These are phyloP conservation scores for Lates japonicus DNA, from an alignment of 2,797 vertebrate genomes.

Conservation along the genomic window DNA sequence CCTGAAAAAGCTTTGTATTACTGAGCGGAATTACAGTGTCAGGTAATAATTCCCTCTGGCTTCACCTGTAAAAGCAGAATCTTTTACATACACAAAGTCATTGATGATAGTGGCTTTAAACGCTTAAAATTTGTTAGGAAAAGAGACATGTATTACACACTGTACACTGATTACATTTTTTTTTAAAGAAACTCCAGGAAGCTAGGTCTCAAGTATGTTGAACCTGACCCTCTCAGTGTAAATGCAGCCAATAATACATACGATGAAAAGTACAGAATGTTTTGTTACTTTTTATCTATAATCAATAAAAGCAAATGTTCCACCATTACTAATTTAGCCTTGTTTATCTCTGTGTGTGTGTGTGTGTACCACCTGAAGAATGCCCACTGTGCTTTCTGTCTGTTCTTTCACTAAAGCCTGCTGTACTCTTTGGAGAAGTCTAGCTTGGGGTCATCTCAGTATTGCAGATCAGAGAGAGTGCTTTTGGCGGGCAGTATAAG, in stretches of 20 bases:
- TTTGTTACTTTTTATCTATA: background rate
- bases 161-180: too few relatives aligned
- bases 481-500: slow-evolving; percentile 49
- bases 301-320: background rate
- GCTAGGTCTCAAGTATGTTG: background rate
- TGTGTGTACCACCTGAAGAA: slow-evolving; percentile 24
- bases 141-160: background rate
- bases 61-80: background rate
- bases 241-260: background rate
- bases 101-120: slow-evolving; percentile 7
- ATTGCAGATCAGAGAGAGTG: slow-evolving; percentile 45
- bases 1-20: background rate
- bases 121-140: background rate
- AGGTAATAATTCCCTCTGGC: background rate
- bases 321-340: too few relatives aligned
- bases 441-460: slow-evolving; percentile 43
- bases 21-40: background rate
- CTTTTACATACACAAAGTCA: background rate
- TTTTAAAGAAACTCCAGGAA: background rate
- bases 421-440: slow-evolving; percentile 47
- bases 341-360: background rate
- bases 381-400: slow-evolving; percentile 4
- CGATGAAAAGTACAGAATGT: background rate
- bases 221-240: background rate
- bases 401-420: slow-evolving; percentile 27